Evolutionary conservation across 2,113 vertebrate genomes (phyloP).

Genomic region (Lota lota): DNA sequence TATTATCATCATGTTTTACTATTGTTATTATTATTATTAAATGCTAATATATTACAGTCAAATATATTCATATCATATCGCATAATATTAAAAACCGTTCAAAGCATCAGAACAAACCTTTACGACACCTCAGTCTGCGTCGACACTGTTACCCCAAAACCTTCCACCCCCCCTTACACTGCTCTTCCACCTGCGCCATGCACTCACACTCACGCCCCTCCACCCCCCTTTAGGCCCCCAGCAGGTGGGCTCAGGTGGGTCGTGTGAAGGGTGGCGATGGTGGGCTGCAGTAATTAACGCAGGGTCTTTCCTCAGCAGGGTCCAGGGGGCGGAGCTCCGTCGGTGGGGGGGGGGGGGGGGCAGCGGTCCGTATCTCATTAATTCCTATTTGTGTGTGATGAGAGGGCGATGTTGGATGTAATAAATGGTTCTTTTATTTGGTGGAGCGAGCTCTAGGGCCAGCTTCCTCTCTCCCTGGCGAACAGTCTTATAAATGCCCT

Average conservation of each 20-base stretch:
- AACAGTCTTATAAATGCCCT: constrained; percentile 68
- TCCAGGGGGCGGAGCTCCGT: constrained; percentile 46
- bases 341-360: constrained; percentile 29
- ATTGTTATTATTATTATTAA: too few species aligned
- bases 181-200: neutral
- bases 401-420: constrained; percentile 76
- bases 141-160: neutral
- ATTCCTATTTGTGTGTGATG: constrained; percentile 77
- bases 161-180: neutral
- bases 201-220: constrained; percentile 7
- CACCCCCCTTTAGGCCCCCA: constrained; percentile 25
- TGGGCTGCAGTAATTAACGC: constrained; percentile 73
- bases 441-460: constrained; percentile 63
- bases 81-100: too few species aligned
- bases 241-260: constrained; percentile 33
- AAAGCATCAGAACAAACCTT: neutral
- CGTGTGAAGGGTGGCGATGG: constrained; percentile 28
- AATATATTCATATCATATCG: too few species aligned
- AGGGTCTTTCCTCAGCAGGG: constrained; percentile 77
- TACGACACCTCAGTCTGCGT: too few species aligned
- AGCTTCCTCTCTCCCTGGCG: constrained; percentile 54
- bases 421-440: constrained; percentile 78
- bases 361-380: constrained; percentile 75
- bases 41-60: too few species aligned
- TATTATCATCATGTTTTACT: neutral